Evolutionary conservation across 2,888 invertebrate species (phyloP), one percentile per base, ranked within the genome.

Genomic region (Eudiplozoon nipponicum): DNA sequence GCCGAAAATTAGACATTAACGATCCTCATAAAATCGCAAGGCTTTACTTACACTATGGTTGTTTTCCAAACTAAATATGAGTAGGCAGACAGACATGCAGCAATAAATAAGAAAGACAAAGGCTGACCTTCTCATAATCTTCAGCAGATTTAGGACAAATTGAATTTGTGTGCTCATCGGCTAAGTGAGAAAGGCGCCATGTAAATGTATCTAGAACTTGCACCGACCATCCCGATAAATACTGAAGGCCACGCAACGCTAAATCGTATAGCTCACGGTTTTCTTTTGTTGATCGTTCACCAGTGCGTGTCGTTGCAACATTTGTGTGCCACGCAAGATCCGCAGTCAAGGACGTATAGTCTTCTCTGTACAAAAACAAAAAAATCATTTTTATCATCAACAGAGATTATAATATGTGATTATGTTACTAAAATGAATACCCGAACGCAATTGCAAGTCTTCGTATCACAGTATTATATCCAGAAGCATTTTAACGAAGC

Each of bases 171-270:
- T 80, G 76, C 55, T 78, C 78, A 62, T 94, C 86, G 0, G 86
- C 90, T 1, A 90, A 90, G 59, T 94, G 84, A 48, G 90, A 64
- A 41, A 94, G 64, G 61, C 94, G 94, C 86, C 90, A 94, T 0
- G 34, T 18, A 18, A 40, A 40, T 4, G 39, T 39, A 17, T 39
- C 39, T 4, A 39, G 17, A 26, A 94, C 76, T 36, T 84, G 76
- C 44, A 75, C 74, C 11, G 84, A 86, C 94, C 90, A 94, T 45
- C 78, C 74, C 0, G 84, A 81, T 3, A 94, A 64, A 39, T 90
- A 64, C 54, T 84, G 84, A 1, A 94, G 63, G 0, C 90, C 90
- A 2, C 76, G 67, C 13, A 94, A 64, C 21, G 84, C 78, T 45
- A 94, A 65, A 51, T 84, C 77, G 0, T 75, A 70, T 2, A 86